These are phyloP conservation scores for Latheticus oryzae DNA, from an alignment of 2,888 invertebrate species.

Conservation along the genomic window DNA sequence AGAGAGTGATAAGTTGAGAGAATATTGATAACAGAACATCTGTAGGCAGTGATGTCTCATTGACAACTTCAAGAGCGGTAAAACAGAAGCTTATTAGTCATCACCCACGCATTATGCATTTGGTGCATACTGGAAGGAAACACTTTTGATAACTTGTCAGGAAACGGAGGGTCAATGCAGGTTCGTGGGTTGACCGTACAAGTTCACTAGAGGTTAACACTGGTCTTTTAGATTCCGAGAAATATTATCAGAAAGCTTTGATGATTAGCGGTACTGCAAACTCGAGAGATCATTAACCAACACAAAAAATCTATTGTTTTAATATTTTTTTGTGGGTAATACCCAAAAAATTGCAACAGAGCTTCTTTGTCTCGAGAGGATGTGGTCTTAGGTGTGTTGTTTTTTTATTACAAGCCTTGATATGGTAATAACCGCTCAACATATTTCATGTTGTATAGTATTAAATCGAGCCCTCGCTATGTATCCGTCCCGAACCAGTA, in stretches of 20 bases:
- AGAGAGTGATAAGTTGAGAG: slow-evolving; percentile 21
- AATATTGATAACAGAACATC: slow-evolving; percentile 6
- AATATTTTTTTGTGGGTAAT: too few species aligned
- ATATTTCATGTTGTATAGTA: slow-evolving; percentile 20
- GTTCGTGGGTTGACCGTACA: slow-evolving; percentile 48
- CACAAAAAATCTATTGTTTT: too few species aligned
- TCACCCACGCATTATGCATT: slow-evolving; percentile 32
- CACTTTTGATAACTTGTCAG: slow-evolving; percentile 48
- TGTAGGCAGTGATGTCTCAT: slow-evolving; percentile 16
- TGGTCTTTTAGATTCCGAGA: slow-evolving; percentile 13
- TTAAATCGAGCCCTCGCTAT: slow-evolving; percentile 12
- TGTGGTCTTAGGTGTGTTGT: too few species aligned
- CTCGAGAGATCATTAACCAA: background rate
- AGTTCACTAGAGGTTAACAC: slow-evolving; percentile 44
- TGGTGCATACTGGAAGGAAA: slow-evolving; percentile 47
- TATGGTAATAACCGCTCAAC: too few species aligned
- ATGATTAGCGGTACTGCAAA: background rate
- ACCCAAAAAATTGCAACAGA: too few species aligned
- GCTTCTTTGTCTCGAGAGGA: too few species aligned
- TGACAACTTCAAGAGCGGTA: slow-evolving; percentile 19
- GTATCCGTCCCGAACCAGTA: slow-evolving; percentile 11
- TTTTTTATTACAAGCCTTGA: too few species aligned
- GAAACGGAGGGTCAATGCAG: slow-evolving; percentile 49
- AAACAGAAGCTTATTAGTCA: slow-evolving; percentile 33
- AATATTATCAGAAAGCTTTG: slow-evolving; percentile 6